Evolutionary conservation across 1,140 invertebrate genomes (phyloP).

Genomic region (Drosophila athabasca): DNA sequence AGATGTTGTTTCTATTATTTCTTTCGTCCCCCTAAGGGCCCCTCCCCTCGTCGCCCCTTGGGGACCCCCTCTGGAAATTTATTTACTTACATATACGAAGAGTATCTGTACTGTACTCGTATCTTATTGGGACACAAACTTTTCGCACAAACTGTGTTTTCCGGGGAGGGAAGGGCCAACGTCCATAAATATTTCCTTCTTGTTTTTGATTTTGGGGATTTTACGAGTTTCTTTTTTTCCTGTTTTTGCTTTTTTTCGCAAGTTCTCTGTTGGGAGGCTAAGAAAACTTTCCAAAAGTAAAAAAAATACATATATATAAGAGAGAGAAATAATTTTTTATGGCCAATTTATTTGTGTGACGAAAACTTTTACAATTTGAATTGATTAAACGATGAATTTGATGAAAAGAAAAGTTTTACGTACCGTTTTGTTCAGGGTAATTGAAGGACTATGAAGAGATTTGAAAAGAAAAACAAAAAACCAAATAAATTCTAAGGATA

Average conservation of each 20-base stretch:
- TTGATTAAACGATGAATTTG: conserved; percentile 40
- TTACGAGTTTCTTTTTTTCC: conserved; percentile 2
- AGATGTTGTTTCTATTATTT: conserved; percentile 24
- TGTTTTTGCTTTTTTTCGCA: no score
- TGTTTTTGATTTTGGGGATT: conserved; percentile 6
- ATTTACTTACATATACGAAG: conserved; percentile 41
- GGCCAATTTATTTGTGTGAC: conserved; percentile 41
- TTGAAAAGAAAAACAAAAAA: not conserved
- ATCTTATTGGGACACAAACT: conserved; percentile 20
- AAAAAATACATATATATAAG: conserved; percentile 5
- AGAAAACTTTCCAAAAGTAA: not conserved
- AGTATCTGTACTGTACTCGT: conserved; percentile 10
- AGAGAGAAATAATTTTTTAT: conserved; percentile 26
- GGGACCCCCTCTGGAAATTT: conserved; percentile 17
- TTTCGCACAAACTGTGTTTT: conserved; percentile 31
- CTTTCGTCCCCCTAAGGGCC: not conserved
- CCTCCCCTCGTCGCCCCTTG: not conserved
- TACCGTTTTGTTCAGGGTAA: not conserved
- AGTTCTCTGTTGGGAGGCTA: not conserved
- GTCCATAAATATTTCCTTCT: conserved; percentile 4
- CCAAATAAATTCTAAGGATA: not conserved
- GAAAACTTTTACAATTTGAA: conserved; percentile 56
- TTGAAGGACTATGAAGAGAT: not conserved
- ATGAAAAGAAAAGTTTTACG: conserved; percentile 12
- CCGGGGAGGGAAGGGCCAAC: no score